These are phyloP conservation scores for Molorchus minor DNA, from an alignment of 2,888 invertebrate genomes.

Conservation along the genomic window DNA sequence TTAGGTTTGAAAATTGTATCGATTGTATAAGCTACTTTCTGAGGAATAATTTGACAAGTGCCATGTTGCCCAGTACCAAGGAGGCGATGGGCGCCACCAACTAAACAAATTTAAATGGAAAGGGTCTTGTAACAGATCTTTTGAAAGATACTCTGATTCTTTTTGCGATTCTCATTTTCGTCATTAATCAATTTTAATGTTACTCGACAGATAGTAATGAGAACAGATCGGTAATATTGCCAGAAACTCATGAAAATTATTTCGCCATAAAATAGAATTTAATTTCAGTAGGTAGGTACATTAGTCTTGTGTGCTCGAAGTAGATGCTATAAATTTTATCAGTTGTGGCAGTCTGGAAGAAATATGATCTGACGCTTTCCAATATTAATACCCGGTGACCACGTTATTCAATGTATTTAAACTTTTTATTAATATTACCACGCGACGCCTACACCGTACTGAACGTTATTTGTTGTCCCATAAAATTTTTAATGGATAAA, in stretches of 20 bases:
- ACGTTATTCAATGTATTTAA: constrained; percentile 15
- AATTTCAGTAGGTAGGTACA: constrained; percentile 1
- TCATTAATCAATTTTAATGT: no score
- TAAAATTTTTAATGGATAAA: constrained; percentile 4
- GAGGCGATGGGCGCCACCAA: no score
- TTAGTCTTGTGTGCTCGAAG: not conserved
- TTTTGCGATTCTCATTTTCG: no score
- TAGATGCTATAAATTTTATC: constrained; percentile 19
- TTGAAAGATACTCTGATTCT: no score
- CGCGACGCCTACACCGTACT: constrained; percentile 4
- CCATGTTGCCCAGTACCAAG: no score
- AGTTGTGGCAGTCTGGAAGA: constrained; percentile 14
- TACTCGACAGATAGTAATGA: no score
- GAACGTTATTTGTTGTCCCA: constrained; percentile 9
- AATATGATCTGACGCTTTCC: constrained; percentile 15
- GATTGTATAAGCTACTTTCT: no score
- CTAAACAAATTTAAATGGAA: no score
- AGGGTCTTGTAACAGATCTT: no score
- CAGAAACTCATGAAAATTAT: not conserved
- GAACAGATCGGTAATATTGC: no score
- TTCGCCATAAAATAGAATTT: not conserved
- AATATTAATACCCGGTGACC: constrained; percentile 20
- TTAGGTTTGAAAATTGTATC: no score
- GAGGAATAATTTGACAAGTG: no score
- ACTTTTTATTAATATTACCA: constrained; percentile 14